Base-by-base conservation (phyloP, 2,113 vertebrate species). In the Chloropsis hardwickii region DNA sequence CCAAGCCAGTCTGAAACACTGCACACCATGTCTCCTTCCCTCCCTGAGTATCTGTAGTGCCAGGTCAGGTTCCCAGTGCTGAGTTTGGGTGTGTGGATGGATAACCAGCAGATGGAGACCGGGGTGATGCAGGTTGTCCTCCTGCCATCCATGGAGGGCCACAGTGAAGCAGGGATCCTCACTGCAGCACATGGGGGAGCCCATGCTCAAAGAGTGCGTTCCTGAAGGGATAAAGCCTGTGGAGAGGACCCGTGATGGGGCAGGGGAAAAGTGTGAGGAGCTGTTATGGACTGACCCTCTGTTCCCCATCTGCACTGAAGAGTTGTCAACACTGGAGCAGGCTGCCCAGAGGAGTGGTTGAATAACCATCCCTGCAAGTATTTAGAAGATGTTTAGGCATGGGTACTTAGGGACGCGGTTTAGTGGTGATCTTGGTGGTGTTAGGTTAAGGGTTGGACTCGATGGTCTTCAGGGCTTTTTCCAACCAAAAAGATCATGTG, bases 81-180 rank as follows among this genome's bases (percentile, higher is more conserved):
- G 76, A 48, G 42, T 53, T 92, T 22, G 61, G 48, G 7, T 22
- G 27, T 44, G 54, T 18, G 40, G 17, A 4, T 45, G 78, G 7
- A 44, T 50, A 12, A 12, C 17, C 14, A 27, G 76, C 15, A 40
- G 29, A 4, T 60, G 51, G 73, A 71, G 24, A 42, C 22, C 5
- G 10, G 0, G 0, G 37, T 35, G 39, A 20, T 37, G 11, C 29
- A 19, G 18, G 2, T 9, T 74, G 31, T 73, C 25, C 31, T 15
- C 1, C 10, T 65, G 57, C 40, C 58, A 33, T 23, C 70, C 5
- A 1, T 14, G 44, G 22, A 66, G 42, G 19, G 14, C 47, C 33
- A 9, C 21, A 40, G 33, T 20, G 17, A 64, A 93, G 47, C 27
- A 61, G 12, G 10, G n/a, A 12, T n/a, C 39, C 35, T 28, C 29